Conservation (phyloP, 1,140 invertebrate species). For the Protaetia brevitarsis region DNA sequence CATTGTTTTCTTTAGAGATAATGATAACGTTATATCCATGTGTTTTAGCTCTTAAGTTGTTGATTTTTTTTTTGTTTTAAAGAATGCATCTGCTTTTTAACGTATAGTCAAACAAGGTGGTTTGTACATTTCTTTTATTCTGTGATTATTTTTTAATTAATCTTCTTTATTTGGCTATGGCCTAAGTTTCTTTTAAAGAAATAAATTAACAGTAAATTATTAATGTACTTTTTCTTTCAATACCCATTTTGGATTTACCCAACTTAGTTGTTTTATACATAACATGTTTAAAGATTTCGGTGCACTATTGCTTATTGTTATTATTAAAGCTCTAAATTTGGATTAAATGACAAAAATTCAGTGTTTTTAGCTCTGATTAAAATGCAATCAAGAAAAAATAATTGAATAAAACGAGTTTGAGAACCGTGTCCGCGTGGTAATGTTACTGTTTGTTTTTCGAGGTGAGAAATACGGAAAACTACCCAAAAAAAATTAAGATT, state of each 20-base stretch:
- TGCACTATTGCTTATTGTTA: too few species aligned
- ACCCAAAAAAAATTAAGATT: too few species aligned
- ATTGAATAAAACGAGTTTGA: too few species aligned
- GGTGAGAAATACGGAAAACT: too few species aligned
- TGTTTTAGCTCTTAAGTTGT: constrained; percentile 9
- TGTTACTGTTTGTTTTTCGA: too few species aligned
- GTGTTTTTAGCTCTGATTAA: too few species aligned
- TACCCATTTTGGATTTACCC: background rate
- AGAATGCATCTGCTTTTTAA: constrained; percentile 19
- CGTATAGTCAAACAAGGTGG: constrained; percentile 19
- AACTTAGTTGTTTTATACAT: background rate
- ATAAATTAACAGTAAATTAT: constrained; percentile 23
- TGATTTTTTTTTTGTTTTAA: constrained; percentile 11
- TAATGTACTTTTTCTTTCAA: background rate
- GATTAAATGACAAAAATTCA: too few species aligned
- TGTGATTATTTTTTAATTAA: constrained; percentile 26
- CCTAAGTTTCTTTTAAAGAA: constrained; percentile 25
- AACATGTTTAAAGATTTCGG: too few species aligned
- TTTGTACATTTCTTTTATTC: constrained; percentile 28
- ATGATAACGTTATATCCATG: constrained; percentile 11
- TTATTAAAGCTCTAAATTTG: too few species aligned
- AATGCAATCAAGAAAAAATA: too few species aligned
- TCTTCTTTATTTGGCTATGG: constrained; percentile 24
- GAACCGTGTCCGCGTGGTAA: too few species aligned
- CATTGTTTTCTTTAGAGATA: constrained; percentile 10